Conservation (phyloP, 1,140 invertebrate genomes). For the Anthonomus grandis region DNA sequence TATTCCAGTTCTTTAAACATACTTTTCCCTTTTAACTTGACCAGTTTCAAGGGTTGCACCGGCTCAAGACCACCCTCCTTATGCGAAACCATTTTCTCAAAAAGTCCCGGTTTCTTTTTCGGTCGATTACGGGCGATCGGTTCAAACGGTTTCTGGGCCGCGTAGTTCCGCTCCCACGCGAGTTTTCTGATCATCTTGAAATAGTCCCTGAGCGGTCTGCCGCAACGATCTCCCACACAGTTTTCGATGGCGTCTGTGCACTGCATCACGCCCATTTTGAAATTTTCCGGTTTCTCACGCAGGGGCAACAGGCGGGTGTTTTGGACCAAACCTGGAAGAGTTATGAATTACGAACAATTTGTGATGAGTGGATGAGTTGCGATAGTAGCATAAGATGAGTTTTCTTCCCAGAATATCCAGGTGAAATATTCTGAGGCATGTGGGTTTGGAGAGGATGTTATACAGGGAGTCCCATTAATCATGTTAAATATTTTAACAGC, state of each 20-base stretch:
- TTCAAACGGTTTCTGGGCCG: constrained; percentile 50
- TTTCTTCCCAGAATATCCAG: neutral
- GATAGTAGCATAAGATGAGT: no score
- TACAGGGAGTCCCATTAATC: no score
- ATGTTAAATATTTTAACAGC: neutral
- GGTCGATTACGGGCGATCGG: constrained; percentile 47
- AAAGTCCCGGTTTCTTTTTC: constrained; percentile 32
- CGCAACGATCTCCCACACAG: constrained; percentile 39
- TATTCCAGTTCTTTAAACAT: neutral
- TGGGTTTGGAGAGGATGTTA: neutral
- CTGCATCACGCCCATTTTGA: constrained; percentile 53
- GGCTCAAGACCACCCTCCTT: constrained; percentile 9
- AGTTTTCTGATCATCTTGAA: constrained; percentile 44
- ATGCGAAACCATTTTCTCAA: neutral
- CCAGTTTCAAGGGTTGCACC: constrained; percentile 8
- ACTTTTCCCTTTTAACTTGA: neutral
- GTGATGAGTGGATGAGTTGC: neutral
- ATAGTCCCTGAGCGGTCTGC: constrained; percentile 44
- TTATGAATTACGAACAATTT: neutral
- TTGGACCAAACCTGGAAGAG: constrained; percentile 49
- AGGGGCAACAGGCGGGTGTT: constrained; percentile 49
- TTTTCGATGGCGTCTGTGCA: constrained; percentile 40
- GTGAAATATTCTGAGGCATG: neutral
- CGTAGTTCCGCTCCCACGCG: constrained; percentile 41
- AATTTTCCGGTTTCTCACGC: constrained; percentile 53